Evolutionary conservation across 2,113 vertebrate species (phyloP).

Genomic region (Excalfactoria chinensis): DNA sequence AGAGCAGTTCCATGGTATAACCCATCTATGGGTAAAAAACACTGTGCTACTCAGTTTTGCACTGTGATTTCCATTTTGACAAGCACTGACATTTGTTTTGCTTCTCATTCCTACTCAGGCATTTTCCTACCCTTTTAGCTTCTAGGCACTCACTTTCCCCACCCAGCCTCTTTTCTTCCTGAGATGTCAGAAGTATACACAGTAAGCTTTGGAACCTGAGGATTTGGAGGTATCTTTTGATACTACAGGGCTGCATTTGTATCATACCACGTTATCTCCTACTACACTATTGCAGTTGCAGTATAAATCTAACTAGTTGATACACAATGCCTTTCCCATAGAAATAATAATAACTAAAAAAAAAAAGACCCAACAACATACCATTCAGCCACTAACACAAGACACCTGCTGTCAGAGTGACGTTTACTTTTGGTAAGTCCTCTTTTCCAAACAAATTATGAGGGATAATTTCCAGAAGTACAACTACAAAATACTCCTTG

Average conservation of each 20-base stretch:
- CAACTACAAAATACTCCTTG: background rate
- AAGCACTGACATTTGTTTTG: background rate
- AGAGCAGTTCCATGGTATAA: background rate
- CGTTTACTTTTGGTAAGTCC: background rate
- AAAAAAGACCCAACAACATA: background rate
- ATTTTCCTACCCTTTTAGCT: background rate
- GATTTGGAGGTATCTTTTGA: constrained; percentile 53
- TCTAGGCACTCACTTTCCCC: background rate
- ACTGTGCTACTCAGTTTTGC: background rate
- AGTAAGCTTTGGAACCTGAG: constrained; percentile 57
- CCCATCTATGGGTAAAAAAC: background rate
- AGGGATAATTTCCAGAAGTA: constrained; percentile 10
- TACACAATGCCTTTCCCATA: constrained; percentile 20
- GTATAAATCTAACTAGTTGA: constrained; percentile 25
- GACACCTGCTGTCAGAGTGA: background rate
- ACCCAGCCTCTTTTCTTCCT: constrained; percentile 41
- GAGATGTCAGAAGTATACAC: constrained; percentile 21
- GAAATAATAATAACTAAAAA: constrained; percentile 6
- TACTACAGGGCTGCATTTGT: constrained; percentile 48
- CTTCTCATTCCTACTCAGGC: background rate
- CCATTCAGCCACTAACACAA: background rate
- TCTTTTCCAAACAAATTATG: constrained; percentile 7
- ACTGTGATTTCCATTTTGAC: background rate
- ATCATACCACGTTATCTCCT: background rate
- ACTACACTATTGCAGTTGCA: constrained; percentile 5